These are phyloP conservation scores for Ciona savignyi DNA, from an alignment of 23 tunicate genomes.

Conservation along the genomic window DNA sequence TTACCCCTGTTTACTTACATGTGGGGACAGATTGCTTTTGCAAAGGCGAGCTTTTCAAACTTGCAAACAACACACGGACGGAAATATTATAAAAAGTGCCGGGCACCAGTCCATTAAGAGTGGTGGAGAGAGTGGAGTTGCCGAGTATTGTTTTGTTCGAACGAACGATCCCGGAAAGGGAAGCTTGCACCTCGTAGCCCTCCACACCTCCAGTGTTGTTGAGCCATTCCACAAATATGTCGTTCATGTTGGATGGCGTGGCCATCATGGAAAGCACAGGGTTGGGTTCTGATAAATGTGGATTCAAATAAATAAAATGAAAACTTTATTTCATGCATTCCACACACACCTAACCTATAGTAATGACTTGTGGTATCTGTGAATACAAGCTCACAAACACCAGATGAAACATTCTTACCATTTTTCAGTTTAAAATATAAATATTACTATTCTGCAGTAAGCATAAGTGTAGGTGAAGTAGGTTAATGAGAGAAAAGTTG, in stretches of 20 bases:
- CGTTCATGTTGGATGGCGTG: not conserved
- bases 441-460: no score
- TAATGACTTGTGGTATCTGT: no score
- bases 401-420: no score
- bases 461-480: no score
- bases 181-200: not conserved
- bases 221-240: not conserved
- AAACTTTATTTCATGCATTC: no score
- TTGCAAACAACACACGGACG: not conserved
- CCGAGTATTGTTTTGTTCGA: not conserved
- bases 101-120: not conserved
- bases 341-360: no score
- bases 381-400: no score
- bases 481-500: no score
- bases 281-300: not conserved
- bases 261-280: not conserved
- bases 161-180: not conserved
- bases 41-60: conserved; percentile 2
- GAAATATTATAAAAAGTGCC: conserved; percentile 6
- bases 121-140: not conserved
- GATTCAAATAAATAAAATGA: no score
- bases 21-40: not conserved
- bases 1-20: no score
- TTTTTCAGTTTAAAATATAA: no score
- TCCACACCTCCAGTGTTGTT: not conserved